Conservation (phyloP, 2,888 invertebrate species). For the Perdita meconis region DNA sequence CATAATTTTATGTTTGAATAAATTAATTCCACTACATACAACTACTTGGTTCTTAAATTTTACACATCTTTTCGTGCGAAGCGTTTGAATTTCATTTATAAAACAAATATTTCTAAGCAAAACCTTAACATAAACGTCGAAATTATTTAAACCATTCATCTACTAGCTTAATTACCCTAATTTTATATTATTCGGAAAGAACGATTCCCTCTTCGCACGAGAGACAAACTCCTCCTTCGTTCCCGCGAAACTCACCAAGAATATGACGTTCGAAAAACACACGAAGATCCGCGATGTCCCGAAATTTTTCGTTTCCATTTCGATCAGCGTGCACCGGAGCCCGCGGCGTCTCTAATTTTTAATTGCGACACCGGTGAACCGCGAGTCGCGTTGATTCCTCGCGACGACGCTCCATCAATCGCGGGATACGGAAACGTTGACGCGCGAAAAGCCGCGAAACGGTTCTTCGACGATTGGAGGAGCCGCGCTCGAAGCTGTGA, state of each 20-base stretch:
- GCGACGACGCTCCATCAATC: constrained; percentile 41
- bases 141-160: too few species aligned
- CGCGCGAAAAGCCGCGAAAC: neutral
- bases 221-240: too few species aligned
- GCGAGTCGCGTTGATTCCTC: constrained; percentile 41
- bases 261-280: constrained; percentile 81
- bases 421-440: neutral
- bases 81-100: too few species aligned
- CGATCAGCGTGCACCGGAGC: constrained; percentile 12
- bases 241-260: constrained; percentile 80
- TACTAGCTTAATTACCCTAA: too few species aligned
- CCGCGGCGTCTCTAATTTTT: neutral
- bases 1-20: too few species aligned
- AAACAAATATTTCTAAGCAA: too few species aligned
- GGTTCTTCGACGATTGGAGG: neutral
- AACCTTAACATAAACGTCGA: too few species aligned
- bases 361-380: constrained; percentile 13
- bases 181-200: too few species aligned
- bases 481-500: constrained; percentile 1
- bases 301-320: constrained; percentile 74
- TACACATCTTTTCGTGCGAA: too few species aligned
- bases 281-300: constrained; percentile 77
- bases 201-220: too few species aligned
- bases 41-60: too few species aligned
- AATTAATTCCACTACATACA: too few species aligned